Evolutionary conservation across 2,797 vertebrate genomes (phyloP).

Genomic region (Cyprinella venusta): DNA sequence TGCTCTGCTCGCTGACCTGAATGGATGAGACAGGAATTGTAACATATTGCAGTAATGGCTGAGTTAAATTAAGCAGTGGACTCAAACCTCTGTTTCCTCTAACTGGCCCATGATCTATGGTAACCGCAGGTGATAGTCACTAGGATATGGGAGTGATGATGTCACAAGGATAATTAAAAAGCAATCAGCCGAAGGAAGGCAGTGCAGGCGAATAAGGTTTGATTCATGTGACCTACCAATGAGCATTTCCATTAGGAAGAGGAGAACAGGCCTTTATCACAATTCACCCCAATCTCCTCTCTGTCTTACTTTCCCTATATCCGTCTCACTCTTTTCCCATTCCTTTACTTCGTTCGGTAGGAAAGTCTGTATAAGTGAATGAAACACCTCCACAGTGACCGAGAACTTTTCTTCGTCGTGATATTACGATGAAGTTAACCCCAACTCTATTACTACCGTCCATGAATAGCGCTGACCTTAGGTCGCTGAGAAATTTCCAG

Average conservation of each 20-base stretch:
- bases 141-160: constrained; percentile 44
- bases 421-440: constrained; percentile 40
- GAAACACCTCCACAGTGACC: constrained; percentile 41
- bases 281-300: constrained; percentile 38
- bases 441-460: constrained; percentile 29
- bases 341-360: constrained; percentile 5
- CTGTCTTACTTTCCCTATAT: constrained; percentile 22
- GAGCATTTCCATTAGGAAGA: constrained; percentile 51
- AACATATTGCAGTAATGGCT: constrained; percentile 41
- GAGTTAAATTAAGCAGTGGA: constrained; percentile 46
- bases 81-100: constrained; percentile 32
- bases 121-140: constrained; percentile 45
- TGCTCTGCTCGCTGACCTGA: constrained; percentile 7
- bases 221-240: constrained; percentile 47
- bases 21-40: constrained; percentile 35
- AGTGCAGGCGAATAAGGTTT: constrained; percentile 35
- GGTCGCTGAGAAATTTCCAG: constrained; percentile 25
- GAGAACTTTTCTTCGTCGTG: constrained; percentile 36
- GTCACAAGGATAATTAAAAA: constrained; percentile 60
- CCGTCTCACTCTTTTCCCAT: neutral
- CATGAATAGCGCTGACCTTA: constrained; percentile 29
- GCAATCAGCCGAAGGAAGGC: constrained; percentile 49
- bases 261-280: constrained; percentile 22
- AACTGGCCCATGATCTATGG: constrained; percentile 39
- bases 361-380: constrained; percentile 24